These are phyloP conservation scores for Daktulosphaira vitifoliae DNA, from an alignment of 1,140 invertebrate species.

Conservation along the genomic window DNA sequence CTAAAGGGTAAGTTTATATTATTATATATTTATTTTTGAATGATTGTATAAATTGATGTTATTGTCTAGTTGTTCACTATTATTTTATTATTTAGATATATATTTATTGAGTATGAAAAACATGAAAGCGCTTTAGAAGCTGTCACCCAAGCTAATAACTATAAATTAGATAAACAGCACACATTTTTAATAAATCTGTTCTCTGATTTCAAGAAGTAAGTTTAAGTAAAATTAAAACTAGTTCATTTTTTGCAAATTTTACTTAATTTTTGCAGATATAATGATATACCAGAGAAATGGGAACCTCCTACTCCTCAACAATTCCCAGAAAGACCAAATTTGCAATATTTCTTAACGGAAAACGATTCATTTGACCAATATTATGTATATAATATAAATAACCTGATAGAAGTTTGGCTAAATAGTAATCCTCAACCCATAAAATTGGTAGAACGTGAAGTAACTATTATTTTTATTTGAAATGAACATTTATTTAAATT, in stretches of 20 bases:
- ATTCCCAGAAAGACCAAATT: constrained; percentile 79
- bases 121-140: constrained; percentile 75
- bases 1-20: constrained; percentile 63
- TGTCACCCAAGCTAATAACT: constrained; percentile 78
- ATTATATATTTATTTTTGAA: neutral
- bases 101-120: constrained; percentile 86
- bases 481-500: too few species aligned
- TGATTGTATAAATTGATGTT: neutral
- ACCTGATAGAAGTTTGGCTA: constrained; percentile 72
- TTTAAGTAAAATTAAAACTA: too few species aligned
- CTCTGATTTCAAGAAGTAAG: constrained; percentile 89
- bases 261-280: constrained; percentile 62
- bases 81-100: constrained; percentile 53
- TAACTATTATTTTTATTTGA: constrained; percentile 47
- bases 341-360: constrained; percentile 85
- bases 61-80: neutral
- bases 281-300: constrained; percentile 87
- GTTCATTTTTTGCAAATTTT: too few species aligned
- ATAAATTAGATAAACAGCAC: constrained; percentile 93
- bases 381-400: constrained; percentile 69
- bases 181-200: constrained; percentile 93
- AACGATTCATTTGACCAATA: constrained; percentile 93
- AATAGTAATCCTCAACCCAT: constrained; percentile 83
- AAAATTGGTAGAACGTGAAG: constrained; percentile 70
- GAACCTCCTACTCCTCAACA: constrained; percentile 75